Conservation (phyloP, 2,888 invertebrate species). For the Ctenicera cuprea region DNA sequence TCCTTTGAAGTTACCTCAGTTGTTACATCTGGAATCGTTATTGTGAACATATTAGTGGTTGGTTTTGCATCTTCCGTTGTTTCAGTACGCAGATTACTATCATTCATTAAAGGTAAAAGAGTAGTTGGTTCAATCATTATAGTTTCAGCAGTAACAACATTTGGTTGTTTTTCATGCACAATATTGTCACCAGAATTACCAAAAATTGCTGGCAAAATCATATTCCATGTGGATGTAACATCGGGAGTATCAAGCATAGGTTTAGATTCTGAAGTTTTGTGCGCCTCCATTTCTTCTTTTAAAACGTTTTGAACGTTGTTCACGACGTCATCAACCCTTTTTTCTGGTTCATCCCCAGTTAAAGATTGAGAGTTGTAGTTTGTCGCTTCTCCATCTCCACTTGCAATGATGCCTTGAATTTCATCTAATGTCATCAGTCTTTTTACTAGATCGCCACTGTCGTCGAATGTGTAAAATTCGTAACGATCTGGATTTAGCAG, state of each 20-base stretch:
- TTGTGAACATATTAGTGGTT: background rate
- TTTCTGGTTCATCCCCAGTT: conserved; percentile 73
- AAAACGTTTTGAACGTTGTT: conserved; percentile 89
- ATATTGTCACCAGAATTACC: conserved; percentile 74
- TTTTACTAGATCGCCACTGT: conserved; percentile 87
- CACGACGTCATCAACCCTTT: conserved; percentile 86
- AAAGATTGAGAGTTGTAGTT: conserved; percentile 71
- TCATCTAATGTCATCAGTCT: conserved; percentile 89
- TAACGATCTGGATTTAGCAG: conserved; percentile 88
- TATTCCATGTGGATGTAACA: conserved; percentile 86
- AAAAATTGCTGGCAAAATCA: conserved; percentile 87
- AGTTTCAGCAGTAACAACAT: conserved; percentile 67
- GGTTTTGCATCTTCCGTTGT: background rate
- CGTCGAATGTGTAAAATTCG: conserved; percentile 91
- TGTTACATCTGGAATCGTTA: conserved; percentile 7
- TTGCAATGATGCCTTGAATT: conserved; percentile 90
- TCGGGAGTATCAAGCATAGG: conserved; percentile 82
- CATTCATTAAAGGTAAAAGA: conserved; percentile 26
- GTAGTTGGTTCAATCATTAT: conserved; percentile 65
- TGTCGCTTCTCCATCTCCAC: conserved; percentile 82
- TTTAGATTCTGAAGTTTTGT: conserved; percentile 72
- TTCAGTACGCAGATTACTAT: background rate
- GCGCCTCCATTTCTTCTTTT: conserved; percentile 83
- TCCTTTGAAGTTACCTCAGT: background rate
- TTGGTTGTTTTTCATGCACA: conserved; percentile 64